Base-by-base conservation (phyloP, 2,113 vertebrate genomes). In the Takifugu bimaculatus region DNA sequence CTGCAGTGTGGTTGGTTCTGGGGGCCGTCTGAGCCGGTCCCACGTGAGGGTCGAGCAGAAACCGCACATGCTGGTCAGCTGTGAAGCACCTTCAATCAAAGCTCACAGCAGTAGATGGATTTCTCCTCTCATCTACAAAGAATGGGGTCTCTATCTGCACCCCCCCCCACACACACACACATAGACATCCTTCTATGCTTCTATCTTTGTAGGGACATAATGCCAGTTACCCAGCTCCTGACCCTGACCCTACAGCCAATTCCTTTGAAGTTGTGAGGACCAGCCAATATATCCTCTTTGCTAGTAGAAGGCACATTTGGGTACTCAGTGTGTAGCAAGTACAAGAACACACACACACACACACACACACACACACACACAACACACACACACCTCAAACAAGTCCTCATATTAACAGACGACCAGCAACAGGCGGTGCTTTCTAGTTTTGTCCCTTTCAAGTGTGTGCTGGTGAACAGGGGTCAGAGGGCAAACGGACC, bases 401-500 rank as follows among this genome's bases (percentile, higher is more conserved):
- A 44, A 44, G 11, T 44, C 4, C 6, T 53, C 9, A 12, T 26
- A 12, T 39, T 2, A 28, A 15, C 25, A 49, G 28, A 26, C 1
- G 4, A 42, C 11, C 43, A 13, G 13, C 43, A 13, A 3, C 12
- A 44, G 26, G 25, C 0, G 45, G 9, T 32, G 45, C 51, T 68
- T 57, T 64, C 28, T 63, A 25, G 67, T 57, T 26, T 39, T 39
- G 56, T 62, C 54, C 11, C 68, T 80, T 83, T 82, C 65, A 76
- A 74, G 83, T 73, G 56, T 50, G 48, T 10, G 15, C 61, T 20
- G 50, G 56, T 49, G 42, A 51, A 65, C 45, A 71, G 57, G 68
- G 70, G 76, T 28, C 70, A 48, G 49, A 57, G 56, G 60, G 52
- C 58, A 14, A 50, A 26, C 14, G 45, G 83, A 88, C 85, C 85